Evolutionary conservation across 2,113 vertebrate species (phyloP).

Genomic region (Guaruba guarouba): DNA sequence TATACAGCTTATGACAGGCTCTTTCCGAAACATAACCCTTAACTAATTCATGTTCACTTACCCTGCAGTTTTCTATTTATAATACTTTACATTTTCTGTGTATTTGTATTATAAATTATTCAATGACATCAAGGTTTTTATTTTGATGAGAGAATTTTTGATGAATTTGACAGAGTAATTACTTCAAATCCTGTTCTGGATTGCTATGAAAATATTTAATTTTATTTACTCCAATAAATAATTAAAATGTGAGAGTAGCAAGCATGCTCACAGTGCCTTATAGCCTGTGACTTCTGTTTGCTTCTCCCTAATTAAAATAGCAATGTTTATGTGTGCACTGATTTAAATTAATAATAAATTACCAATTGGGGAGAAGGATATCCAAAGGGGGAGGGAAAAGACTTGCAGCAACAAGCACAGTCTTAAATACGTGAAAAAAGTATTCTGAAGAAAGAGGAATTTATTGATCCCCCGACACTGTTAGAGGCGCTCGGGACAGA

Average conservation of each 20-base stretch:
- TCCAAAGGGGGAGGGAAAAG: slow-evolving; percentile 18
- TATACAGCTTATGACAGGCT: slow-evolving; percentile 79
- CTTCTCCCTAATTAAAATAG: slow-evolving; percentile 83
- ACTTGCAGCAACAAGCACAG: background rate
- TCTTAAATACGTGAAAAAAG: background rate
- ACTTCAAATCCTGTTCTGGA: slow-evolving; percentile 82
- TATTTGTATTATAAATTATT: slow-evolving; percentile 87
- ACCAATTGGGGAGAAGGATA: slow-evolving; percentile 29
- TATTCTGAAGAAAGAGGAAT: background rate
- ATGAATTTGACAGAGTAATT: slow-evolving; percentile 88
- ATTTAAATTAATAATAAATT: slow-evolving; percentile 76
- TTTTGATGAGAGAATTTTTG: slow-evolving; percentile 86
- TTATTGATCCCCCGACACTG: background rate
- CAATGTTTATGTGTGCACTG: slow-evolving; percentile 67
- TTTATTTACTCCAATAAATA: slow-evolving; percentile 87
- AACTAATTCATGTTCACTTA: slow-evolving; percentile 85
- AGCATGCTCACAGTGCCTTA: slow-evolving; percentile 68
- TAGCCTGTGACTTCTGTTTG: slow-evolving; percentile 77
- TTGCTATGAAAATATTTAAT: slow-evolving; percentile 85
- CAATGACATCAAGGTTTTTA: slow-evolving; percentile 83
- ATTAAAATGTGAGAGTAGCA: slow-evolving; percentile 76
- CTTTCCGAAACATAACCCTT: slow-evolving; percentile 79
- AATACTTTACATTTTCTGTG: slow-evolving; percentile 81
- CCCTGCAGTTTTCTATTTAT: slow-evolving; percentile 83
- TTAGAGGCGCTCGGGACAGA: background rate